Evolutionary conservation across 2,888 invertebrate species (phyloP).

Genomic region (Uloborus plumipes): DNA sequence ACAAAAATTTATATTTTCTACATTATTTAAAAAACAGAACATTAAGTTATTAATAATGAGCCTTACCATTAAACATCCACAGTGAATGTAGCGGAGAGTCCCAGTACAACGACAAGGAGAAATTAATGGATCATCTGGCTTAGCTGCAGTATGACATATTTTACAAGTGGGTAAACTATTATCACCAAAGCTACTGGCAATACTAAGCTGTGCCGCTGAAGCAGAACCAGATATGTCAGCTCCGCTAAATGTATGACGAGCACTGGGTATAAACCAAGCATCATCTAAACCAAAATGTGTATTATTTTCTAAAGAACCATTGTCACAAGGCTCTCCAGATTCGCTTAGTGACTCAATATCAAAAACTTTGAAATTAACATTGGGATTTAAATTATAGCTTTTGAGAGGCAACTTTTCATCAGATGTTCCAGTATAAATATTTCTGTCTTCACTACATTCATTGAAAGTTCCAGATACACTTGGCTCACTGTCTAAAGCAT

Average conservation of each 20-base stretch:
- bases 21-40: not conserved
- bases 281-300: conserved; percentile 50
- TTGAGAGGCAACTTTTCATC: conserved; percentile 38
- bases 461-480: conserved; percentile 18
- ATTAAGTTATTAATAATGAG: not conserved
- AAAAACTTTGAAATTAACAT: conserved; percentile 61
- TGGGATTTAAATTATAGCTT: conserved; percentile 54
- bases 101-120: conserved; percentile 75
- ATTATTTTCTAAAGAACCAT: conserved; percentile 52
- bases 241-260: conserved; percentile 50
- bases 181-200: conserved; percentile 63
- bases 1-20: no score
- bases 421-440: not conserved
- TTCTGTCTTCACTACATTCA: conserved; percentile 30
- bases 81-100: conserved; percentile 74
- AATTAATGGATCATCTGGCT: conserved; percentile 72
- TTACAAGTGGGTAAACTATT: conserved; percentile 72
- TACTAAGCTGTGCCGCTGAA: conserved; percentile 62
- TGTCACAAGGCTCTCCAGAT: conserved; percentile 52
- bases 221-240: conserved; percentile 58
- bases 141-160: conserved; percentile 73
- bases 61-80: conserved; percentile 73
- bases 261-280: conserved; percentile 58
- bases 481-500: conserved; percentile 20
- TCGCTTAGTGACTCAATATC: conserved; percentile 64